Evolutionary conservation across 2,113 vertebrate genomes (phyloP).

Genomic region (Cololabis saira): DNA sequence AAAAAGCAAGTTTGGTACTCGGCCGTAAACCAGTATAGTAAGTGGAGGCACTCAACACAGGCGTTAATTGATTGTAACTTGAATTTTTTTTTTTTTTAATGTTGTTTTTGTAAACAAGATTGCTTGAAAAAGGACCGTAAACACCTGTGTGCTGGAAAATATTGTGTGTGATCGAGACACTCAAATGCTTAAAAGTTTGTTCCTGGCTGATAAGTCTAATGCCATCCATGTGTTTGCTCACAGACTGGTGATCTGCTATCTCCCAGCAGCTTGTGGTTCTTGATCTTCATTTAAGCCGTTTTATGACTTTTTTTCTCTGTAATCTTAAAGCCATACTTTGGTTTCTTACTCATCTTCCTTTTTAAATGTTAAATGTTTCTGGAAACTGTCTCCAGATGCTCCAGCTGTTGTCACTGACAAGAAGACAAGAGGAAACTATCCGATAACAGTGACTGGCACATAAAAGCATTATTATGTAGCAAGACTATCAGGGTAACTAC

Average conservation of each 20-base stretch:
- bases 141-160: constrained; percentile 74
- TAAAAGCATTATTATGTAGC: background rate
- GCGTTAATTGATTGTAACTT: constrained; percentile 71
- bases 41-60: constrained; percentile 58
- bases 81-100: constrained; percentile 2
- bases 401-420: constrained; percentile 24
- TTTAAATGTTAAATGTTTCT: constrained; percentile 38
- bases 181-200: constrained; percentile 43
- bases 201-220: constrained; percentile 51
- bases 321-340: constrained; percentile 46
- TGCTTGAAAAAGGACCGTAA: constrained; percentile 62
- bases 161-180: constrained; percentile 35
- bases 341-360: constrained; percentile 50
- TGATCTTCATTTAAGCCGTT: constrained; percentile 41
- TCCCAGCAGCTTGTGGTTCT: constrained; percentile 46
- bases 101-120: constrained; percentile 64
- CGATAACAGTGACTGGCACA: constrained; percentile 8
- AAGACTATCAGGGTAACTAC: too few species aligned
- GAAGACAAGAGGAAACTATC: constrained; percentile 21
- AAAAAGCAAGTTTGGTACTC: constrained; percentile 69
- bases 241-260: constrained; percentile 52
- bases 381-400: constrained; percentile 69
- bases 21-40: constrained; percentile 68
- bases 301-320: constrained; percentile 52
- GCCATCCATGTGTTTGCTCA: constrained; percentile 35